phyloP scores from a whole-genome alignment of 64 coral and sea anemone genomes.

The Actinia tenebrosa region DNA sequence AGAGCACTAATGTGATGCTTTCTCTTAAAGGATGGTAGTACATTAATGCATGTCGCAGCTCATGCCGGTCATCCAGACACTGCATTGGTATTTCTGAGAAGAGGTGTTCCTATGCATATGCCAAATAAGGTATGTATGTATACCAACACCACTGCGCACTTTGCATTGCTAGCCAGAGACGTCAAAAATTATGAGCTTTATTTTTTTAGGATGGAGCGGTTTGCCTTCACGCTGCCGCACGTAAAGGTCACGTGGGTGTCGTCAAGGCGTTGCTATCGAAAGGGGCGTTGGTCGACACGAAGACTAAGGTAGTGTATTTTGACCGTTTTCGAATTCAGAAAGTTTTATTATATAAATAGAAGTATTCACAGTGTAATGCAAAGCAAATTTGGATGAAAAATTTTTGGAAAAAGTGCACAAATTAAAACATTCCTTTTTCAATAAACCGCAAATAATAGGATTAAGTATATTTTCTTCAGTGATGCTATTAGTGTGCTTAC shows the following conservation, averaged over 20 bases:
- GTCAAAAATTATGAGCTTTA: background rate
- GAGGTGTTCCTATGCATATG: constrained; percentile 96
- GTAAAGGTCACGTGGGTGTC: constrained; percentile 86
- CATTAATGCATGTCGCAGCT: constrained; percentile 86
- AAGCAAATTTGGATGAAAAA: too few relatives aligned
- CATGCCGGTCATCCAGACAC: constrained; percentile 92
- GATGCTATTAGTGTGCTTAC: too few relatives aligned
- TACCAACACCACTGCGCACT: background rate
- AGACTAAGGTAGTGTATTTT: constrained; percentile 73
- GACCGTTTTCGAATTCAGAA: too few relatives aligned
- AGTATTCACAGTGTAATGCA: too few relatives aligned
- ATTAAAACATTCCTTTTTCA: too few relatives aligned
- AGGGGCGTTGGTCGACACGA: constrained; percentile 86
- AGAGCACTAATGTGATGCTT: background rate
- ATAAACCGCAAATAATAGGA: too few relatives aligned
- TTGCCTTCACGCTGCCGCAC: constrained; percentile 86
- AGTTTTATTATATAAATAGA: too few relatives aligned
- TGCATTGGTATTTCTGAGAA: constrained; percentile 78
- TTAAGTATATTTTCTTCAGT: too few relatives aligned
- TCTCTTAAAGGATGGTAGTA: constrained; percentile 57
- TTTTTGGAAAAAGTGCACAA: too few relatives aligned
- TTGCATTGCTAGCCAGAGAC: background rate
- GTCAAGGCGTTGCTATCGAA: constrained; percentile 80
- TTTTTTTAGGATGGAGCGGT: constrained; percentile 76
- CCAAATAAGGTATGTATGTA: constrained; percentile 85